Evolutionary conservation across 2,888 invertebrate genomes (phyloP), one percentile per base, ranked within the genome.

Genomic region (Cremastobaeus sp.): DNA sequence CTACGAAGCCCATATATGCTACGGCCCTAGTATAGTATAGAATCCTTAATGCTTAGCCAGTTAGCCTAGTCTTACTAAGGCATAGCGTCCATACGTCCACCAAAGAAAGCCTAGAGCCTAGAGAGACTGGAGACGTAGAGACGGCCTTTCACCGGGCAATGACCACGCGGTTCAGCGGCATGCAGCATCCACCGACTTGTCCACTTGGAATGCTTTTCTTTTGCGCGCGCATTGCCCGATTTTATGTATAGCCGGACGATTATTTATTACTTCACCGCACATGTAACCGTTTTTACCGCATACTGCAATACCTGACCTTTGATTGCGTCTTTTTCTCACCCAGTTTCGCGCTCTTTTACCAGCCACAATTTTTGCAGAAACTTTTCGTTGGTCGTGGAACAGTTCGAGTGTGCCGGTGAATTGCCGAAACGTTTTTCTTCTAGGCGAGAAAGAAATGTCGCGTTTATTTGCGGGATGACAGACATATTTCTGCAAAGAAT

Each of bases 61-160:
- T 54, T 54, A 25, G 57, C 37, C 57, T 43, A 43, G 70, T 50
- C 35, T n/a, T 32, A 12, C 52, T 17, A 4, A 2, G 39, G 28
- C 50, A 50, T 3, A 6, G 32, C 30, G 30, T n/a, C n/a, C n/a
- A n/a, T n/a, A 11, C 14, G 47, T 47, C 69, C 47, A 47, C 64
- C 9, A 28, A 64, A 57, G 70, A 64, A 70, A 55, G 66, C 66
- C 43, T 43, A 66, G 66, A 66, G n/a, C n/a, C n/a, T n/a, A n/a
- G n/a, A n/a, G n/a, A n/a, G n/a, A n/a, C n/a, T n/a, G n/a, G n/a
- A n/a, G n/a, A n/a, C n/a, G n/a, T n/a, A n/a, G 37, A 73, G 60
- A 55, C 72, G 72, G 66, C 72, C 72, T 73, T 66, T 73, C 72
- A 73, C 72, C 72, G 72, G 66, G 60, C 72, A 73, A 66, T 73